Base-by-base conservation (phyloP, 2,888 invertebrate genomes). In the Calliopum simillimum region DNA sequence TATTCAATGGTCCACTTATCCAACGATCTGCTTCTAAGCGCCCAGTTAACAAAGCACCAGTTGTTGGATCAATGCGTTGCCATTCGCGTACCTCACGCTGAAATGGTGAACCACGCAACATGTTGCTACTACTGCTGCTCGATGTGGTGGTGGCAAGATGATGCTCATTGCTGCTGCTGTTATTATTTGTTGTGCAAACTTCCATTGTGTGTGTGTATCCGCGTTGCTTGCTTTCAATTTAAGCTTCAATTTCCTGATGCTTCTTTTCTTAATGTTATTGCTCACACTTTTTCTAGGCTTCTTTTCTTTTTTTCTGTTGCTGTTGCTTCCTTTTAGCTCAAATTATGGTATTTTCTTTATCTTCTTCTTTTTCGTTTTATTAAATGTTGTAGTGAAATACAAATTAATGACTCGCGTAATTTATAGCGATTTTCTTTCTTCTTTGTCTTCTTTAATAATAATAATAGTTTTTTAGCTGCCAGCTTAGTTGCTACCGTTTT, bases 21-120 rank as follows among this genome's bases (percentile, higher is more conserved):
- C 86, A 86, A 79, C 86, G 85, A 85, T 86, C 86, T 75, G 86
- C 86, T 80, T 86, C 86, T 77, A 86, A 80, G 74, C 86, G 86
- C 70, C 86, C 86, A 77, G 83, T 86, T 76, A 86, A 76, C 76
- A 86, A 79, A 71, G 86, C 86, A 74, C 86, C 86, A 74, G 86
- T 86, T 81, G 85, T 82, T 79, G 86, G 85, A 84, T 86, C 86
- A 78, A 86, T 81, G 79, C 85, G 84, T 78, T 86, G 86, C 86
- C 86, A 86, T 81, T 86, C 86, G 79, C 86, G 86, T 80, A 86
- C 85, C 76, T 86, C 86, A 25, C 86, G 84, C 75, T 85, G 86
- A 78, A 86, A 86, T 73, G 86, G 86, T 73, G 86, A 82, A 76
- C 81, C 33, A 33, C 33, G 33, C 33, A 33, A 33, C 33, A 12